A percentile compares a stretch with the other conserved stretches of the same genome.
Conservation (phyloP, 2,797 vertebrate species). For the Sebastes iracundus region DNA sequence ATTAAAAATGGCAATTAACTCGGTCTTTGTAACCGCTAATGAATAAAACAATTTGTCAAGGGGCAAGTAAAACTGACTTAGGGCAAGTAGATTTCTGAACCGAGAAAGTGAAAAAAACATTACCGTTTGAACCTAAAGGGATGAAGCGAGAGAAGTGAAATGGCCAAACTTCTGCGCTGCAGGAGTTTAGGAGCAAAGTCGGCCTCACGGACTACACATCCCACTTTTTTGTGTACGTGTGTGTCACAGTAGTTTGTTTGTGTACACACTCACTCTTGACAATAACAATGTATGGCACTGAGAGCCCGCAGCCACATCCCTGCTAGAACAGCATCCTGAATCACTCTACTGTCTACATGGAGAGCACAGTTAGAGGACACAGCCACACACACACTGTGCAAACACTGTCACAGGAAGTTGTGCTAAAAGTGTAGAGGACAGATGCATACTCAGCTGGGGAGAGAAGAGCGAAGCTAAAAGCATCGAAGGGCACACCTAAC, state of each 20-base stretch:
- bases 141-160: neutral
- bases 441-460: slow-evolving; percentile 65
- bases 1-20: neutral
- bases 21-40: neutral
- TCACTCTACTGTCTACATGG: slow-evolving; percentile 65
- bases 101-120: neutral
- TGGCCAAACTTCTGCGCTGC: slow-evolving; percentile 9
- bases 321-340: slow-evolving; percentile 70
- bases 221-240: slow-evolving; percentile 31
- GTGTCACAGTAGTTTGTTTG: slow-evolving; percentile 33
- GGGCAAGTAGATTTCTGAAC: too few species aligned
- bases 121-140: neutral
- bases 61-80: too few species aligned
- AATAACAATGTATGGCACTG: slow-evolving; percentile 75
- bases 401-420: slow-evolving; percentile 62
- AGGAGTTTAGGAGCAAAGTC: slow-evolving; percentile 3
- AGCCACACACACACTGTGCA: slow-evolving; percentile 34
- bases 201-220: slow-evolving; percentile 1
- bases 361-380: slow-evolving; percentile 71
- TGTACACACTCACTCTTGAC: slow-evolving; percentile 61
- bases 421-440: slow-evolving; percentile 73
- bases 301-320: slow-evolving; percentile 76
- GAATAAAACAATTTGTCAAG: neutral
- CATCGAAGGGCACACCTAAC: slow-evolving; percentile 60
- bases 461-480: slow-evolving; percentile 63